Evolutionary conservation across 2,888 invertebrate species (phyloP).

Genomic region (Neoscelio sp.): DNA sequence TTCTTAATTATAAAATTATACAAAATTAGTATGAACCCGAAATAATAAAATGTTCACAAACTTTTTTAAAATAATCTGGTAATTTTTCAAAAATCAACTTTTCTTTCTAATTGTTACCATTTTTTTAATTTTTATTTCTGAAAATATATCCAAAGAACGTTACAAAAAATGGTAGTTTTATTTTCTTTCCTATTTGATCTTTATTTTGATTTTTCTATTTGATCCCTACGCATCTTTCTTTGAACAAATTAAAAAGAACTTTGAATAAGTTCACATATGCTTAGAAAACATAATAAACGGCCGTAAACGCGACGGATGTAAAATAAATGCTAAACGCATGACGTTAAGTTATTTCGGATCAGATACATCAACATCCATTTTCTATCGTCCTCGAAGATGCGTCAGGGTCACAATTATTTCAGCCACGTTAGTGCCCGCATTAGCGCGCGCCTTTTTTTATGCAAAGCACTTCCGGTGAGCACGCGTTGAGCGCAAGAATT

Average conservation of each 20-base stretch:
- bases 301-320: slow-evolving; percentile 37
- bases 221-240: no score
- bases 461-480: slow-evolving; percentile 43
- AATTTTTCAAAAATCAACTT: no score
- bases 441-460: slow-evolving; percentile 28
- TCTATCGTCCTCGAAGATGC: slow-evolving; percentile 74
- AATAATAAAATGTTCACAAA: no score
- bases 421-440: slow-evolving; percentile 68
- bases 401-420: slow-evolving; percentile 78
- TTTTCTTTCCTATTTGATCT: no score
- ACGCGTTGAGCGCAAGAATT: slow-evolving; percentile 20
- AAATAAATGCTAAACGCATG: slow-evolving; percentile 47
- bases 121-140: no score
- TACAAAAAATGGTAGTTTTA: no score
- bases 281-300: slow-evolving; percentile 40
- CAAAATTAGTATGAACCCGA: no score
- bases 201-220: no score
- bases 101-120: no score
- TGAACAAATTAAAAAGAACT: slow-evolving; percentile 4
- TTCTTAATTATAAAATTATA: no score
- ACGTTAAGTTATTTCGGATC: slow-evolving; percentile 62
- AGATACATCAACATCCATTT: slow-evolving; percentile 40
- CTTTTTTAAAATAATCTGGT: no score
- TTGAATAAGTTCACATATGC: background rate
- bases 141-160: no score